A percentile compares a stretch with the other conserved stretches of the same genome.
phyloP scores from a whole-genome alignment of 2,888 invertebrate genomes.

The Dusona sp. region DNA sequence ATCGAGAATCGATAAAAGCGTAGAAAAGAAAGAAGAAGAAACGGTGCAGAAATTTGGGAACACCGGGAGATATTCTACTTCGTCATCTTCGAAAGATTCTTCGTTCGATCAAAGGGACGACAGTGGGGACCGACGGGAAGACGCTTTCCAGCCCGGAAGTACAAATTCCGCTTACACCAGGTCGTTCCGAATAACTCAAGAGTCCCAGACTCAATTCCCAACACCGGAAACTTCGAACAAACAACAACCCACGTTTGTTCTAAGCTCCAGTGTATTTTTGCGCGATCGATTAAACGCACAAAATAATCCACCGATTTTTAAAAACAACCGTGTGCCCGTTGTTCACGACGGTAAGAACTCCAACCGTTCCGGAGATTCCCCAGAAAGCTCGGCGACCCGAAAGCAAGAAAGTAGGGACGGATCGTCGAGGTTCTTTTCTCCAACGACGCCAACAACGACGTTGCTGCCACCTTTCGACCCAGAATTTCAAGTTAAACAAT shows the following conservation, averaged over 20 bases:
- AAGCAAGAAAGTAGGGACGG: not conserved
- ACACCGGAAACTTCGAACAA: constrained; percentile 18
- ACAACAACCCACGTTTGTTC: constrained; percentile 70
- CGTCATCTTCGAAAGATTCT: not conserved
- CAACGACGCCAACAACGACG: constrained; percentile 19
- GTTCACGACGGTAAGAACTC: constrained; percentile 20
- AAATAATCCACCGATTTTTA: constrained; percentile 9
- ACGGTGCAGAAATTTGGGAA: not conserved
- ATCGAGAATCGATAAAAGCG: constrained; percentile 15
- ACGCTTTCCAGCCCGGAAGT: constrained; percentile 31
- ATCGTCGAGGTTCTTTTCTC: constrained; percentile 12
- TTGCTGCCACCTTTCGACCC: constrained; percentile 24
- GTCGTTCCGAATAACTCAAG: constrained; percentile 59
- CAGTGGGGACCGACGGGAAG: constrained; percentile 2
- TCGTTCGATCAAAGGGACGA: not conserved
- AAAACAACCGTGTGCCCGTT: constrained; percentile 15
- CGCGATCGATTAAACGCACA: constrained; percentile 51
- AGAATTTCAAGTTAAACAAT: constrained; percentile 43
- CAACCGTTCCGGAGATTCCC: constrained; percentile 1
- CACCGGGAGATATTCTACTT: not conserved
- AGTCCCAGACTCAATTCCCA: constrained; percentile 25
- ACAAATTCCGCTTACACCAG: constrained; percentile 62
- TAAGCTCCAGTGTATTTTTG: constrained; percentile 72
- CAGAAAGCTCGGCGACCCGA: constrained; percentile 22
- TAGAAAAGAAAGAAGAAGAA: not conserved